These are phyloP conservation scores for Caenorhabditis sp. DNA, from an alignment of 2,888 invertebrate genomes.

Conservation along the genomic window DNA sequence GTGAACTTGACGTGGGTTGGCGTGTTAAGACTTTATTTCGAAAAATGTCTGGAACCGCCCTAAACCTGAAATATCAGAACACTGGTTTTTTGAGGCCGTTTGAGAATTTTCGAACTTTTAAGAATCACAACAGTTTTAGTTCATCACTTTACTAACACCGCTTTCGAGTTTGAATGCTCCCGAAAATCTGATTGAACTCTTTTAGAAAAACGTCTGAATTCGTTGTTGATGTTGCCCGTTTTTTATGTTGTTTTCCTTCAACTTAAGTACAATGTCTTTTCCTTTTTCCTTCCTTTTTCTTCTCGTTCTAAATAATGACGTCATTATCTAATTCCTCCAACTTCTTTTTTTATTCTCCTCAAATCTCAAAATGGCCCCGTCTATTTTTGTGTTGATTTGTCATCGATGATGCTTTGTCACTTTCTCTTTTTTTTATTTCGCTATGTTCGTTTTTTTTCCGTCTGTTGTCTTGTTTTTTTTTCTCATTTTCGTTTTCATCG, in stretches of 20 bases:
- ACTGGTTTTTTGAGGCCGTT: too few species aligned
- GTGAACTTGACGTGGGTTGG: too few species aligned
- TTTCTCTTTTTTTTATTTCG: background rate
- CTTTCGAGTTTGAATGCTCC: too few species aligned
- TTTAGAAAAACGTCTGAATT: too few species aligned
- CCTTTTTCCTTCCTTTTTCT: background rate
- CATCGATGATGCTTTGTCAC: background rate
- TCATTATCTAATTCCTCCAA: background rate
- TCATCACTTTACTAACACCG: too few species aligned
- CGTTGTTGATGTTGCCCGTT: background rate
- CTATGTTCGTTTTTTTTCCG: background rate
- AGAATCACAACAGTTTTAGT: too few species aligned
- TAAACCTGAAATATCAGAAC: too few species aligned
- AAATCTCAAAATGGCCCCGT: background rate
- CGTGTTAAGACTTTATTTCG: too few species aligned
- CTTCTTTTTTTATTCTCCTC: background rate
- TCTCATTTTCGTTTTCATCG: background rate
- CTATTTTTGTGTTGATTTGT: too few species aligned
- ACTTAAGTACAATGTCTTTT: background rate
- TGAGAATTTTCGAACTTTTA: too few species aligned
- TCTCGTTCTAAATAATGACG: background rate
- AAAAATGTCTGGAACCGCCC: too few species aligned
- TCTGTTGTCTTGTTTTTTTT: background rate
- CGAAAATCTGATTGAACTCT: too few species aligned
- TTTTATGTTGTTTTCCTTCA: background rate